A percentile compares a stretch with the other conserved stretches of the same genome.
These are phyloP conservation scores for Micromys minutus DNA, from an alignment of 2,113 vertebrate species.

Conservation along the genomic window DNA sequence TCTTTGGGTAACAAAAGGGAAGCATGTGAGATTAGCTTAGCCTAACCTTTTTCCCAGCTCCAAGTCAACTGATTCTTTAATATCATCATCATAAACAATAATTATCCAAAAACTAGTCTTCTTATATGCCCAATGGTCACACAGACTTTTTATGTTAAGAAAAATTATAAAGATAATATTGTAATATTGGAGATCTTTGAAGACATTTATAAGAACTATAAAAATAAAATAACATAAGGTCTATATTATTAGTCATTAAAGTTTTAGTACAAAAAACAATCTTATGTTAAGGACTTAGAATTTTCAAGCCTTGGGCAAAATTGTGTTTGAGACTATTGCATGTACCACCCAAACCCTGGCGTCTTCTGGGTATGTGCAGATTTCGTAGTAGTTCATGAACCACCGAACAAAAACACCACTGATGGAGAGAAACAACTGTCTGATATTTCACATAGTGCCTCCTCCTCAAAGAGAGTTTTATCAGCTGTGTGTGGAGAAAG, in stretches of 20 bases:
- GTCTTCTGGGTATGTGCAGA: neutral
- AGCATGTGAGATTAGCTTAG: neutral
- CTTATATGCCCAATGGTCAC: neutral
- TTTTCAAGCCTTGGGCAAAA: neutral
- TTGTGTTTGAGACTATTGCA: neutral
- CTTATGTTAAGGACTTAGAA: neutral
- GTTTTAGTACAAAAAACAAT: neutral
- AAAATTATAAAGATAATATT: neutral
- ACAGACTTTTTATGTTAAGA: neutral
- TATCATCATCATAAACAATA: neutral
- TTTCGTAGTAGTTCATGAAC: neutral
- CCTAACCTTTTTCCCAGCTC: neutral
- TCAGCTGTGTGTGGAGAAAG: neutral
- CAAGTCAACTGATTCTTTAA: neutral
- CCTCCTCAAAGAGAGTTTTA: neutral
- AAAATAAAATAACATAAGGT: neutral
- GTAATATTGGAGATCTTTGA: neutral
- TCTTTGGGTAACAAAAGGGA: neutral
- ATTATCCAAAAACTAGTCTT: constrained; percentile 17
- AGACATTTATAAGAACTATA: neutral
- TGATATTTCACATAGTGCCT: neutral
- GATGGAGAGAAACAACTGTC: neutral
- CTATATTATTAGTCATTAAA: neutral
- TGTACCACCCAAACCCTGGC: too few species aligned
- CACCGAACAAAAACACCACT: neutral